Conservation (phyloP, 2,888 invertebrate species). For the Aethes cnicana region DNA sequence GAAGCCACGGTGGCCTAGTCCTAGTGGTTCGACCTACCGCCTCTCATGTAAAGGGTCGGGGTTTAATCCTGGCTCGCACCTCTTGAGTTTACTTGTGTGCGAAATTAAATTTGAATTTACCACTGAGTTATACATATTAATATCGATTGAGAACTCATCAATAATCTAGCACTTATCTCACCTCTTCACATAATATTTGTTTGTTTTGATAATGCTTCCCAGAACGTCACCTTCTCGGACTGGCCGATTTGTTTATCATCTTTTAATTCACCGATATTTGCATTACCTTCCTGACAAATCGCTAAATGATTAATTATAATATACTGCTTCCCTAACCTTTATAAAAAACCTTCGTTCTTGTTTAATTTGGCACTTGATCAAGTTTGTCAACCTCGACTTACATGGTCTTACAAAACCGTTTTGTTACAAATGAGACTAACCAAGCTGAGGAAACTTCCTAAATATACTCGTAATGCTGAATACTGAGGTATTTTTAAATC, state of each 20-base stretch:
- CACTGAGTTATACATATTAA: too few relatives aligned
- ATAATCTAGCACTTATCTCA: too few relatives aligned
- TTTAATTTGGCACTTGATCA: slow-evolving; percentile 5
- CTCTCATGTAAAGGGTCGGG: too few relatives aligned
- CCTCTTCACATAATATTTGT: neutral
- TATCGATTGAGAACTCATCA: too few relatives aligned
- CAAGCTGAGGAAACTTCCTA: neutral
- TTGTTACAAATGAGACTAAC: slow-evolving; percentile 8
- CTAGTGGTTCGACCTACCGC: too few relatives aligned
- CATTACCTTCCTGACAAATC: neutral
- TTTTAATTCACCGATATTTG: neutral
- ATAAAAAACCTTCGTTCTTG: slow-evolving; percentile 2
- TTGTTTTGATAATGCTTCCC: neutral
- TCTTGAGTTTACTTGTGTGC: too few relatives aligned
- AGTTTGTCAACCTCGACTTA: neutral
- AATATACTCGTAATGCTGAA: slow-evolving; percentile 6
- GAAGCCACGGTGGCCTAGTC: too few relatives aligned
- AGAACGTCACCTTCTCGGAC: neutral
- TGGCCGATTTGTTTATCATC: neutral
- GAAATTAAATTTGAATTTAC: too few relatives aligned
- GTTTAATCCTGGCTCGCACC: too few relatives aligned
- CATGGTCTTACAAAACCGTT: neutral
- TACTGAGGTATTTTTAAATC: slow-evolving; percentile 6
- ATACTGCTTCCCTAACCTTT: neutral
- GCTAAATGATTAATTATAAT: neutral